Evolutionary conservation across 2,888 invertebrate genomes (phyloP), one percentile per base, ranked within the genome.

Genomic region (Aspidapion aeneum): DNA sequence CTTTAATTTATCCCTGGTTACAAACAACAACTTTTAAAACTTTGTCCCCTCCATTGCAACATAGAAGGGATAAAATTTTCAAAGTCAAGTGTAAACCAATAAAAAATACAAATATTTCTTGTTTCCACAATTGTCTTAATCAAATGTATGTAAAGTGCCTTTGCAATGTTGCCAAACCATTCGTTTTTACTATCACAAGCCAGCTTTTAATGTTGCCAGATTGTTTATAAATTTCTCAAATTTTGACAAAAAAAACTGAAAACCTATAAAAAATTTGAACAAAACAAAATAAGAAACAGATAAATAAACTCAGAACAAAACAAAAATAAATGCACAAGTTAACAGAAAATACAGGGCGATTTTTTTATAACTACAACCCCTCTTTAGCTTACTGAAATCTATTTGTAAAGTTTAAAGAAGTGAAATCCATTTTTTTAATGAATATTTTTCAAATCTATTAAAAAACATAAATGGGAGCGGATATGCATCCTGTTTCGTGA

Each of bases 121-220:
- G 35, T 3, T 35, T n/a, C n/a, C n/a, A n/a, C 35, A 35, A 35
- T 3, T 3, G 12, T 3, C 5, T 35, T 35, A 12, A 35, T 12
- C 35, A 7, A 7, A 35, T 7, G 35, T 12, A 12, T 55, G 67
- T 67, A 67, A 67, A 67, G 65, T 67, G 67, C 67, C 67, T 58
- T 65, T 51, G 65, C 65, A 66, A 66, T 52, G 17, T 18, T 52
- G 52, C 19, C 52, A 52, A 52, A 52, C n/a, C 52, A 35, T n/a
- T 48, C 49, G 9, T 18, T 52, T 18, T 17, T 19, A 52, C 3
- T 52, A 52, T 52, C 52, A 52, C 19, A 19, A 52, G 52, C 52
- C 52, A 52, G 52, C 52, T 52, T 52, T 52, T 12, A 35, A 35
- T 35, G 35, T 3, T 35, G 35, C 35, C 35, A 35, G 35, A 35